Conservation (phyloP, 1,140 invertebrate species). For the Chrysopa pallens region DNA sequence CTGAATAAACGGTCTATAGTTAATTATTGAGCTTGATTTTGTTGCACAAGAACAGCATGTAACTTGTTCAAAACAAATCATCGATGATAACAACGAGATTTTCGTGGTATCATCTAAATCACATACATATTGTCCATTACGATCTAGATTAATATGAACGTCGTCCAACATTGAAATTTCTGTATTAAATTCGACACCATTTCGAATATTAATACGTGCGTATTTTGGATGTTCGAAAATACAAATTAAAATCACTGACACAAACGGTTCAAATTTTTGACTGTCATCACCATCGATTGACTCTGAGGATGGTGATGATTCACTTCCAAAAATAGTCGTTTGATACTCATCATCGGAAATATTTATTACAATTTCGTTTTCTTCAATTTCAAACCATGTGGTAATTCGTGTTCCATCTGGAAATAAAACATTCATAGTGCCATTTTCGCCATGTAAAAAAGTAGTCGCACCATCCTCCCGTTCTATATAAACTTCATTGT, state of each 20-base stretch:
- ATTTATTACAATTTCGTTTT: constrained; percentile 15
- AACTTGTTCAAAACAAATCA: neutral
- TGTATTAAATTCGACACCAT: neutral
- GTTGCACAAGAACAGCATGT: neutral
- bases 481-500: constrained; percentile 28
- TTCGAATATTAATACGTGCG: neutral
- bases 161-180: neutral
- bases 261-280: neutral
- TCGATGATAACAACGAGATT: neutral
- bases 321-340: neutral
- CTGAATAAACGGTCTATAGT: neutral
- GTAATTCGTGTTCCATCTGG: constrained; percentile 30
- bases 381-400: constrained; percentile 23
- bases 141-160: neutral
- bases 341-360: constrained; percentile 16
- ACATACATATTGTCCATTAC: neutral
- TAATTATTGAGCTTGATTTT: neutral
- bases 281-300: too few species aligned
- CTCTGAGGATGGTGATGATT: neutral
- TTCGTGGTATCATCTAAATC: neutral
- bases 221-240: neutral
- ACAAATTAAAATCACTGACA: neutral
- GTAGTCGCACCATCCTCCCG: constrained; percentile 31
- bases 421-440: constrained; percentile 23
- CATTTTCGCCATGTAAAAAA: constrained; percentile 28